Evolutionary conservation across 2,797 vertebrate genomes (phyloP), one percentile per base, ranked within the genome.

Genomic region (Takifugu rubripes): DNA sequence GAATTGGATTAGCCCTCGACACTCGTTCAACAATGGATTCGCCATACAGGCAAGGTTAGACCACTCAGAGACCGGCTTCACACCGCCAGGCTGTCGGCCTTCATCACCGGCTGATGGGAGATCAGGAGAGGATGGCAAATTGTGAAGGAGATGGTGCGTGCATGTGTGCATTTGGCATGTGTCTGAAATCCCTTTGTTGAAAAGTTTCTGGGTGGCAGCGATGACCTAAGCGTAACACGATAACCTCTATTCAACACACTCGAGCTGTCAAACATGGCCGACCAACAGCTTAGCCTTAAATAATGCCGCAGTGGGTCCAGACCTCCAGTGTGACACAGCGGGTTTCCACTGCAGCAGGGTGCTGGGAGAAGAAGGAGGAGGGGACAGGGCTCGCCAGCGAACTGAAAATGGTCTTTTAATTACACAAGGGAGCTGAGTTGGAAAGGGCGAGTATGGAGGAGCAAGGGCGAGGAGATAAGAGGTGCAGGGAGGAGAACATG

Each of bases 351-450:
- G 79, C 79, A 82, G 77, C 70, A 76, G 64, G 80, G 77, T 67
- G 70, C 49, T 59, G 66, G 64, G 66, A 64, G 66, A 64, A 45
- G 58, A 45, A 36, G 49, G 64, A 17, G 8, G 8, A 17, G 49
- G 27, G 15, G 25, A 48, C 3, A 15, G 49, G 56, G 62, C 56
- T 72, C 72, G 61, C 75, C 61, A 69, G 78, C 74, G 72, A 79
- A 79, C 79, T 81, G 74, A 82, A 86, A 80, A 84, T 84, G 82
- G 79, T 72, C 83, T 87, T 86, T 84, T 86, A 88, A 87, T 87
- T 86, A 86, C 78, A 84, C 81, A 69, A 70, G 78, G 75, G 78
- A 77, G 61, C 61, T 75, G 72, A 73, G 60, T 61, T 17, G 40
- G 63, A 73, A 59, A 74, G 74, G 73, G 66, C 12, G 8, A 71